A percentile compares a stretch with the other conserved stretches of the same genome.
Conservation (phyloP, 2,113 vertebrate species). For the Cairina moschata region DNA sequence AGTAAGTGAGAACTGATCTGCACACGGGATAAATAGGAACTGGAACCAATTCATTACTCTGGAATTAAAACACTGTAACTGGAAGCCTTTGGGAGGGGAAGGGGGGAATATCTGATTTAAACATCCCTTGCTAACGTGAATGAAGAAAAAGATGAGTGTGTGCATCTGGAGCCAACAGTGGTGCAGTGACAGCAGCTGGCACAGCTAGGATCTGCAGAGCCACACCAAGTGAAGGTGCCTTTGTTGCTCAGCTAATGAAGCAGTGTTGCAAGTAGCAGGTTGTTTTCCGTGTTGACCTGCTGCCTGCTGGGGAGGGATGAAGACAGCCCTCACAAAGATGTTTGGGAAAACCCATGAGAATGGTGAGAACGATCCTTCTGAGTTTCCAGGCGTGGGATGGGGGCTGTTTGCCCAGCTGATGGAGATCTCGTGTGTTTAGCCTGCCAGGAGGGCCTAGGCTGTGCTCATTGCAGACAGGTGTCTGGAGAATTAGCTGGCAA, state of each 20-base stretch:
- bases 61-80: background rate
- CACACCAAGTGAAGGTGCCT: fast-evolving
- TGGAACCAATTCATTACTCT: background rate
- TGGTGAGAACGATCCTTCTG: background rate
- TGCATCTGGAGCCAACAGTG: background rate
- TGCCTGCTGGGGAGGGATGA: background rate
- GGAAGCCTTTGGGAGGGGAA: background rate
- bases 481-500: background rate
- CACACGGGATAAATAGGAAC: background rate
- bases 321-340: background rate
- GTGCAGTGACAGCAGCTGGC: background rate
- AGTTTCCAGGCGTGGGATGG: background rate
- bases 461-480: background rate
- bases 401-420: background rate
- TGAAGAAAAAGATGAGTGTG: background rate
- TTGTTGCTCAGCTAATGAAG: background rate
- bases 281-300: background rate
- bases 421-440: background rate
- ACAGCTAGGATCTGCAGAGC: background rate
- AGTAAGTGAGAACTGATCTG: background rate
- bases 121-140: background rate
- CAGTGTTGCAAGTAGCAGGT: background rate
- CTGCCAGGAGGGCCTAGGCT: background rate
- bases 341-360: background rate
- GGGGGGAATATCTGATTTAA: background rate